Evolutionary conservation across 1,140 invertebrate genomes (phyloP), one percentile per base, ranked within the genome.

Genomic region (Lucilia cuprina): DNA sequence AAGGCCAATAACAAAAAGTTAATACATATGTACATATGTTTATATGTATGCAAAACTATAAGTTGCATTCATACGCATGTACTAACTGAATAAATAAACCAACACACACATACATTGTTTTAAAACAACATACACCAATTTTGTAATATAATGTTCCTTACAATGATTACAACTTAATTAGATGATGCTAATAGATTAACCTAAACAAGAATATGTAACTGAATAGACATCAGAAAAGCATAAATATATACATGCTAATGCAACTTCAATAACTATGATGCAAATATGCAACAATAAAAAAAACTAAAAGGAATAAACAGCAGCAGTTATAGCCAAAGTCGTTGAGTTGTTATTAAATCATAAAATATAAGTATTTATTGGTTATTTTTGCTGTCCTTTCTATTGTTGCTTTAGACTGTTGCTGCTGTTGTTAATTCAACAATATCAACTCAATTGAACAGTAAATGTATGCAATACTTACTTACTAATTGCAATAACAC

Each of bases 401-500:
- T 60, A 14, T 60, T 17, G n/a, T 2, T 60, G 55, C 1, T 60
- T 12, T n/a, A 3, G n/a, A 17, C 0, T 60, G 17, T 13, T 60
- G 55, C 14, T 60, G 55, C 55, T n/a, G 14, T n/a, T 77, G 41
- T 41, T 41, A 41, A 41, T 41, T 41, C 41, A 41, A 41, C 5
- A 30, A 34, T 21, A 77, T 77, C 14, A 41, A 77, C 74, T 21
- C 74, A 77, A 30, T 34, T 41, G 35, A 25, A 77, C 14, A 77
- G 19, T 5, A 78, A 78, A 78, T 78, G 75, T 78, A 78, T 78
- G 75, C 75, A 47, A 78, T 78, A 41, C 25, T 30, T 30, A 30
- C 25, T 30, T 30, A 34, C 41, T 78, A 78, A 78, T 78, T 78
- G 75, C 75, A 78, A 60, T 78, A 78, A 82, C 80, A 82, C 80